phyloP scores from a whole-genome alignment of 1,140 invertebrate species.

The Drosophila arawakana region DNA sequence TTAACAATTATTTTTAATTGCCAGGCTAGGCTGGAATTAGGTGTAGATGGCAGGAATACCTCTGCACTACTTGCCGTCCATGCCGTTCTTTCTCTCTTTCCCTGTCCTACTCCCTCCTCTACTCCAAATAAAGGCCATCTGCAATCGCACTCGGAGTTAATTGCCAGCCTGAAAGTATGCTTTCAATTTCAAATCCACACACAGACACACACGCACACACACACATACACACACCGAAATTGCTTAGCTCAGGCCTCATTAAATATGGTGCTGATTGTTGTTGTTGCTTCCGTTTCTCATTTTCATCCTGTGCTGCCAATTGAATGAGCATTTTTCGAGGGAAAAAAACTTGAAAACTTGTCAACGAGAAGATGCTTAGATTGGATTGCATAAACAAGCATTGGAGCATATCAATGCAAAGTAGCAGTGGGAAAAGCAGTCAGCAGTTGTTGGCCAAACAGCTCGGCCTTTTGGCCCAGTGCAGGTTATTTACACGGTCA shows the following conservation, averaged over 20 bases:
- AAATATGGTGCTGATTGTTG: constrained; percentile 34
- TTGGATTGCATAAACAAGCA: constrained; percentile 75
- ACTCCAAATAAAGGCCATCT: constrained; percentile 15
- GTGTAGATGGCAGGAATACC: constrained; percentile 42
- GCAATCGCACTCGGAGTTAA: constrained; percentile 48
- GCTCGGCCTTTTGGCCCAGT: constrained; percentile 7
- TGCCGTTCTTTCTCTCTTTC: neutral
- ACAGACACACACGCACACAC: neutral
- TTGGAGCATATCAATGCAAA: constrained; percentile 47
- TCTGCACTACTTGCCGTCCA: neutral
- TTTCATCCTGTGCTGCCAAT: constrained; percentile 16
- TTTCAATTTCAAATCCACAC: constrained; percentile 24
- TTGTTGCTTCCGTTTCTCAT: neutral
- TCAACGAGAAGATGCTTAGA: constrained; percentile 60
- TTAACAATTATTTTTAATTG: constrained; percentile 79
- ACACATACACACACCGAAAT: constrained; percentile 15
- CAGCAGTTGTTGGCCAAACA: neutral
- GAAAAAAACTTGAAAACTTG: constrained; percentile 44
- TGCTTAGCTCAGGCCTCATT: constrained; percentile 30
- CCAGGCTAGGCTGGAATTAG: constrained; percentile 57
- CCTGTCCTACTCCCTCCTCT: neutral
- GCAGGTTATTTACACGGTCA: constrained; percentile 69
- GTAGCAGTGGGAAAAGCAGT: constrained; percentile 2
- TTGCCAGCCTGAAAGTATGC: constrained; percentile 50
- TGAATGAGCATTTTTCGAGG: constrained; percentile 26